Percentiles rank a stretch among this genome's conserved stretches.
Evolutionary conservation across 2,888 invertebrate species (phyloP).

Genomic region (Galerucella calmariensis): DNA sequence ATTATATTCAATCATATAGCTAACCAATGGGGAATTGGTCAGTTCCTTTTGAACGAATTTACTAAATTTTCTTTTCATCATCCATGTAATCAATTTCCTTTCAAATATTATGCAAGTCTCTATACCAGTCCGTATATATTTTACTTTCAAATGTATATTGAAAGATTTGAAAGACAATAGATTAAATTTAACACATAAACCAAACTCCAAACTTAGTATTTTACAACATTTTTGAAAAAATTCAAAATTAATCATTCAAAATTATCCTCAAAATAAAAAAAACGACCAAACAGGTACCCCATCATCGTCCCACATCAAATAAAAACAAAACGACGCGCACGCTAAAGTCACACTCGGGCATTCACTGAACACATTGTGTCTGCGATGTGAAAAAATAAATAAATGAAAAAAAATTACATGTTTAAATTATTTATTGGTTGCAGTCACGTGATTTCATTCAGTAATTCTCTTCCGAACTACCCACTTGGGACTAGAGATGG

Average conservation of each 20-base stretch:
- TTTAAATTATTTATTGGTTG: conserved; percentile 37
- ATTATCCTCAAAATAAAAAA: neutral
- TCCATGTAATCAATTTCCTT: too few relatives aligned
- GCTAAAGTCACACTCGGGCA: conserved; percentile 9
- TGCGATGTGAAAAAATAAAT: conserved; percentile 14
- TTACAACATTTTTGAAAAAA: too few relatives aligned
- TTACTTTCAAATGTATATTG: too few relatives aligned
- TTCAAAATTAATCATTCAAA: neutral
- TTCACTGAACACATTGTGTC: conserved; percentile 18
- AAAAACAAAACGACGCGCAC: conserved; percentile 17
- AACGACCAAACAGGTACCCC: neutral
- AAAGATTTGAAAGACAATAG: too few relatives aligned
- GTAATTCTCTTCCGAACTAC: conserved; percentile 29
- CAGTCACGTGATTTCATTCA: conserved; percentile 36
- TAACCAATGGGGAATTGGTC: too few relatives aligned
- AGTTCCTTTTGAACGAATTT: too few relatives aligned
- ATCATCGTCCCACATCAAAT: neutral
- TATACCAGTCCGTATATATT: too few relatives aligned
- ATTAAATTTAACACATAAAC: too few relatives aligned
- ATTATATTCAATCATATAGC: too few relatives aligned
- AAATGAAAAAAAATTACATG: conserved; percentile 34
- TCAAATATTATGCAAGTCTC: too few relatives aligned
- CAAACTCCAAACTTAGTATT: too few relatives aligned
- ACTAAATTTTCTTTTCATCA: too few relatives aligned
- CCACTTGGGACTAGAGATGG: neutral